Base-by-base conservation (phyloP, 2,797 vertebrate genomes). In the Numenius phaeopus region DNA sequence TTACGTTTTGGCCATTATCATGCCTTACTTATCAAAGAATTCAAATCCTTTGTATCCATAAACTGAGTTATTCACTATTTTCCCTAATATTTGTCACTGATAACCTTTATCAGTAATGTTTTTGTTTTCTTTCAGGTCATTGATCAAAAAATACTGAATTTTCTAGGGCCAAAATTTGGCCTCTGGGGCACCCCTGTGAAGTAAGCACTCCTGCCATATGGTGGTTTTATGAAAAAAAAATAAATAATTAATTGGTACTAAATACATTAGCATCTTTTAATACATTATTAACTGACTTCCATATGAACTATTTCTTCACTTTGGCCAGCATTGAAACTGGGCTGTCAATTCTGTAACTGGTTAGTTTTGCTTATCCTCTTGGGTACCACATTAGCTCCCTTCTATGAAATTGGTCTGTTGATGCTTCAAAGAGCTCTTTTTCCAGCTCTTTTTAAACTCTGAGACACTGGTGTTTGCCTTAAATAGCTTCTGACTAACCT, bases 81-180 rank as follows among this genome's bases (percentile, higher is more conserved):
- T 66, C 47, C 59, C 15, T 79, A 32, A 16, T 80, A 90, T 61
- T 91, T 87, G 29, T 62, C 78, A 73, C 44, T 84, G 90, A 76
- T 59, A 89, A 92, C 90, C 42, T 89, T 92, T 69, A 89, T 90
- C 52, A 67, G 94, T 87, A 64, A 70, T 95, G 66, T 93, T 96
- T 97, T 96, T 96, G 91, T 97, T 96, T 97, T 97, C 90, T 96
- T 97, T 95, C 95, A 96, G 95, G 91, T 96, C 90, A 92, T 93
- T 96, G 88, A 85, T 95, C 79, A 94, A 96, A 97, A 95, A 93
- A 93, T 88, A 94, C 85, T 93, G 93, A 94, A 93, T 95, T 91
- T 94, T 90, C 76, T 96, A 94, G 91, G 79, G 91, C 85, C 76
- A 86, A 95, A 90, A 96, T 95, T 94, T 95, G 93, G 77, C 80